Percentiles rank a stretch among this genome's conserved stretches.
Conservation (phyloP, 30 jellyfish, hydroid and myxozoan genomes). For the Clytia hemisphaerica region DNA sequence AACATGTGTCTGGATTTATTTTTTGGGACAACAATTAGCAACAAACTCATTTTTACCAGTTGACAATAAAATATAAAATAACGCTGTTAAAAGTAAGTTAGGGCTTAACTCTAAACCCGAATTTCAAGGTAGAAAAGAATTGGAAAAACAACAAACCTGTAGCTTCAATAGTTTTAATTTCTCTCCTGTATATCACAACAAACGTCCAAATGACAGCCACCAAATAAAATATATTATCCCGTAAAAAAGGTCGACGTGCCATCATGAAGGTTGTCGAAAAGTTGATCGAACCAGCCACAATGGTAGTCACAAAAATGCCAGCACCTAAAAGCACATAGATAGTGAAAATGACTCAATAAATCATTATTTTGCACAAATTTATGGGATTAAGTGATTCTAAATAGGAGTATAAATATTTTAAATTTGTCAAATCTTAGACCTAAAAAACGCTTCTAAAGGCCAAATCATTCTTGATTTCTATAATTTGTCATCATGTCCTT, state of each 20-base stretch:
- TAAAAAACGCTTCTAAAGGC: too few species aligned
- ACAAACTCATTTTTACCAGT: too few species aligned
- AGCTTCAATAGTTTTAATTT: slow-evolving; percentile 74
- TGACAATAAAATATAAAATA: too few species aligned
- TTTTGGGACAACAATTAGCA: too few species aligned
- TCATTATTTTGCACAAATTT: not conserved
- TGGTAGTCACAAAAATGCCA: slow-evolving; percentile 81
- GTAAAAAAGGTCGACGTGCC: slow-evolving; percentile 81
- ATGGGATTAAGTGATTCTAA: not conserved
- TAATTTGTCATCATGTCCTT: not conserved
- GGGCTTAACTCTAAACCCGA: too few species aligned
- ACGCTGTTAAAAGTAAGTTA: too few species aligned
- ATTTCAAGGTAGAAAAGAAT: too few species aligned
- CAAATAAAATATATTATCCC: slow-evolving; percentile 60
- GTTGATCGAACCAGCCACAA: slow-evolving; percentile 77
- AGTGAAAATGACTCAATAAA: not conserved
- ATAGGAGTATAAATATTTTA: too few species aligned
- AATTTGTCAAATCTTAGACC: too few species aligned
- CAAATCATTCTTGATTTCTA: not conserved
- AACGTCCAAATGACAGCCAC: slow-evolving; percentile 87
- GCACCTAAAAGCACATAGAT: slow-evolving; percentile 50
- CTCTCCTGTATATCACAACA: slow-evolving; percentile 57
- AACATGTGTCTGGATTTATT: too few species aligned
- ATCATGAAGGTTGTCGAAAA: slow-evolving; percentile 44
- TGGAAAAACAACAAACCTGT: slow-evolving; percentile 69